phyloP scores from a whole-genome alignment of 2,888 invertebrate species.

The Drosophila eohydei region DNA sequence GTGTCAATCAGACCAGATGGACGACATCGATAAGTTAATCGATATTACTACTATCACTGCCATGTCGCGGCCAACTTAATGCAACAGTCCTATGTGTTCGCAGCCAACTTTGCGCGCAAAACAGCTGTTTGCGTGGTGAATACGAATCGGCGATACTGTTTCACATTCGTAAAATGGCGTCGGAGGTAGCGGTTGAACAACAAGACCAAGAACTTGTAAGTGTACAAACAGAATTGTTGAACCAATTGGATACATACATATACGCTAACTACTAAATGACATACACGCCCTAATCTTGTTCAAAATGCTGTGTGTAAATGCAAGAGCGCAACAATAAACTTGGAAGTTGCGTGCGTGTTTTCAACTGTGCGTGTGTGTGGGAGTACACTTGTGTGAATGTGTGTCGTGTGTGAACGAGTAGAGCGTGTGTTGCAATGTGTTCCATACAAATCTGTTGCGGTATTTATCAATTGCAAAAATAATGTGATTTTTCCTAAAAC shows the following conservation, averaged over 20 bases:
- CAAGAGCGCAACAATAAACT: conserved; percentile 29
- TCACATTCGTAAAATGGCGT: conserved; percentile 69
- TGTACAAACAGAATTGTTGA: conserved; percentile 54
- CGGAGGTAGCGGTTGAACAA: conserved; percentile 67
- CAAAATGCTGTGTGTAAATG: conserved; percentile 15
- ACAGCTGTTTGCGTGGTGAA: conserved; percentile 60
- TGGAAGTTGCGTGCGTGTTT: conserved; percentile 64
- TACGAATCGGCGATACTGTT: conserved; percentile 52
- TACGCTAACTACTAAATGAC: conserved; percentile 33
- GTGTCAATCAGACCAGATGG: neutral
- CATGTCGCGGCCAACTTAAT: conserved; percentile 34
- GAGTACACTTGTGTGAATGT: conserved; percentile 29
- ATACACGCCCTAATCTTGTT: conserved; percentile 33
- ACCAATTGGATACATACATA: conserved; percentile 46
- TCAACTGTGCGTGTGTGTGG: conserved; percentile 29
- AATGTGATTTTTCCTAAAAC: conserved; percentile 13
- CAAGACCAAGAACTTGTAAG: conserved; percentile 67
- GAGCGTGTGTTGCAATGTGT: conserved; percentile 47
- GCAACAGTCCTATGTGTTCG: conserved; percentile 20
- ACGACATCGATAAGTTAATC: neutral
- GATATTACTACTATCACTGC: neutral
- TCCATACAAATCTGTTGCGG: conserved; percentile 47
- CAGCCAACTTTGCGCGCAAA: conserved; percentile 49
- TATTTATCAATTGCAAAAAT: conserved; percentile 36
- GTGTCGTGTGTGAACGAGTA: conserved; percentile 22